Percentiles rank a stretch among this genome's conserved stretches.
These are phyloP conservation scores for Polia nebulosa DNA, from an alignment of 2,888 invertebrate genomes.

Conservation along the genomic window DNA sequence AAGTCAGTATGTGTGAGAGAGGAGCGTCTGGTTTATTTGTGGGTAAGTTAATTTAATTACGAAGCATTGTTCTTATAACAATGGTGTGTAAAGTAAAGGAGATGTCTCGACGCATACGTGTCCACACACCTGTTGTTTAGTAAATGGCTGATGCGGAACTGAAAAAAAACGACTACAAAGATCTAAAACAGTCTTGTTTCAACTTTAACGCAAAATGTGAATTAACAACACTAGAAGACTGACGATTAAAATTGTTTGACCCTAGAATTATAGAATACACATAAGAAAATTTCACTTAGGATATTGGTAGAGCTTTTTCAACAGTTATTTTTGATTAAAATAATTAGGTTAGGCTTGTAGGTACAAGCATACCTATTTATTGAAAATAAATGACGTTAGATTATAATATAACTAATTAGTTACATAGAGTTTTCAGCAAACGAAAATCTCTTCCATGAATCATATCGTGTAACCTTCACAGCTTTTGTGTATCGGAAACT, in stretches of 20 bases:
- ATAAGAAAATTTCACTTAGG: too few species aligned
- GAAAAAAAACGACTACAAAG: not conserved
- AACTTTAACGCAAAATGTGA: not conserved
- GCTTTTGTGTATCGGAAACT: not conserved
- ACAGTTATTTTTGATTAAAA: too few species aligned
- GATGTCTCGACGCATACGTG: conserved; percentile 59
- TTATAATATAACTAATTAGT: too few species aligned
- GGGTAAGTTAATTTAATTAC: conserved; percentile 78
- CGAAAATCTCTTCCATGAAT: too few species aligned
- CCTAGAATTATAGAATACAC: too few species aligned
- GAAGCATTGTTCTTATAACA: conserved; percentile 78
- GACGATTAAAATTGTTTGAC: not conserved
- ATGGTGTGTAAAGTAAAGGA: conserved; percentile 71
- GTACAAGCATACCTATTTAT: too few species aligned
- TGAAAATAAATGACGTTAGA: too few species aligned
- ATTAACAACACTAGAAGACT: too few species aligned
- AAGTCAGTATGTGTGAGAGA: conserved; percentile 69
- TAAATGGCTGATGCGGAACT: conserved; percentile 15
- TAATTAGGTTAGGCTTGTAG: too few species aligned
- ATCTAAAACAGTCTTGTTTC: not conserved
- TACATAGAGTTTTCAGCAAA: too few species aligned
- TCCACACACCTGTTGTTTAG: conserved; percentile 69
- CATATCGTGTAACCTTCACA: not conserved
- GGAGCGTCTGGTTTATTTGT: conserved; percentile 65
- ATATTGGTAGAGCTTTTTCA: too few species aligned